Evolutionary conservation across 2,888 invertebrate genomes (phyloP).

Genomic region (Sacculina carcini): DNA sequence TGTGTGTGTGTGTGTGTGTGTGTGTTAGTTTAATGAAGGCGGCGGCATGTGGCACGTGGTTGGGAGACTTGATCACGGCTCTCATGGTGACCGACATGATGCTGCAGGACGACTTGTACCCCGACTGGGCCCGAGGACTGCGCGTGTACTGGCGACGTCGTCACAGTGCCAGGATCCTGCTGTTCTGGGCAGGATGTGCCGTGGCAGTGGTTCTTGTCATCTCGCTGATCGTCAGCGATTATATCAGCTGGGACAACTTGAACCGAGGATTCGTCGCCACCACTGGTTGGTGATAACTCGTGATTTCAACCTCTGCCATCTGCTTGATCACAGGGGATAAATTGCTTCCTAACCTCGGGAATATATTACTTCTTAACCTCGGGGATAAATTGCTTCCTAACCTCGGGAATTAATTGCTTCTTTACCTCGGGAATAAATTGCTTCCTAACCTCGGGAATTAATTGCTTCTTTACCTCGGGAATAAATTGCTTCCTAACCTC

Average conservation of each 20-base stretch:
- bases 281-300: constrained; percentile 17
- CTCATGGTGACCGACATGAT: constrained; percentile 28
- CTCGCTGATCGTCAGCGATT: constrained; percentile 24
- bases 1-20: too few relatives aligned
- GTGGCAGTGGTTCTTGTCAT: constrained; percentile 22
- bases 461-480: too few relatives aligned
- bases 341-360: too few relatives aligned
- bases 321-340: too few relatives aligned
- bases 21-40: constrained; percentile 24
- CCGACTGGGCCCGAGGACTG: constrained; percentile 21
- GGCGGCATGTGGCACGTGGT: constrained; percentile 26
- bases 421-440: too few relatives aligned
- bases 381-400: too few relatives aligned
- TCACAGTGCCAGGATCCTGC: constrained; percentile 22
- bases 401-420: too few relatives aligned
- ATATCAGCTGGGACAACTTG: constrained; percentile 25
- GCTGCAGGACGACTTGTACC: constrained; percentile 26
- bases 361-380: too few relatives aligned
- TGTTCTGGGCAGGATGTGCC: constrained; percentile 24
- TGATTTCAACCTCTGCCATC: background rate
- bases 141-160: constrained; percentile 21
- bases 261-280: constrained; percentile 24
- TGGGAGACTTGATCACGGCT: constrained; percentile 26
- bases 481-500: too few relatives aligned
- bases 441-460: too few relatives aligned